Percentiles rank a stretch among this genome's conserved stretches.
Evolutionary conservation across 2,888 invertebrate species (phyloP).

Genomic region (Masnerella sp.): DNA sequence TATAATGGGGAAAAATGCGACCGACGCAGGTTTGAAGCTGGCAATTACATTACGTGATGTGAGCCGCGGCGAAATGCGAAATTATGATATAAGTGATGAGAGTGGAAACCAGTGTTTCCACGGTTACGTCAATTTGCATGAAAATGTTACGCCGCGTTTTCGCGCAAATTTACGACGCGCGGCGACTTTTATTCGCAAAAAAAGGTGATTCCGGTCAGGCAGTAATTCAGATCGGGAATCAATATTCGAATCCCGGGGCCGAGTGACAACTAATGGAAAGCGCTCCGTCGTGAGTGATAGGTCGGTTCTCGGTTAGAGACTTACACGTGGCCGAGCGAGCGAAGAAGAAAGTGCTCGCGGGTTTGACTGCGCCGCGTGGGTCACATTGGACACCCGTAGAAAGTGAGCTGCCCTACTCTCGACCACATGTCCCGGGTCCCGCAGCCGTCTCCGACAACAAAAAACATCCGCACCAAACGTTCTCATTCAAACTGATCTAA

Average conservation of each 20-base stretch:
- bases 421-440: no score
- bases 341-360: slow-evolving; percentile 67
- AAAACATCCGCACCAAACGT: no score
- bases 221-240: slow-evolving; percentile 44
- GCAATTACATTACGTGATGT: slow-evolving; percentile 50
- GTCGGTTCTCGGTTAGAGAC: slow-evolving; percentile 47
- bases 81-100: slow-evolving; percentile 59
- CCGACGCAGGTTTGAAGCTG: slow-evolving; percentile 7
- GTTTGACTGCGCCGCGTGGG: slow-evolving; percentile 64
- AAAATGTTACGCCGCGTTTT: slow-evolving; percentile 52
- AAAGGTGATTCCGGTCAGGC: slow-evolving; percentile 7
- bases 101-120: slow-evolving; percentile 58
- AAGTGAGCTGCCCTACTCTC: slow-evolving; percentile 69
- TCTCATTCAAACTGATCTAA: no score
- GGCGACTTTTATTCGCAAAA: slow-evolving; percentile 42
- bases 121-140: slow-evolving; percentile 55
- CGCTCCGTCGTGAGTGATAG: slow-evolving; percentile 33
- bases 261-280: slow-evolving; percentile 41
- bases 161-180: slow-evolving; percentile 42
- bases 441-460: no score
- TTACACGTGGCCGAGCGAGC: slow-evolving; percentile 64
- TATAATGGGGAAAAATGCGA: slow-evolving; percentile 34
- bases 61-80: slow-evolving; percentile 44
- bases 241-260: slow-evolving; percentile 36
- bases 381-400: slow-evolving; percentile 65